phyloP scores from a whole-genome alignment of 1,140 invertebrate species.

The Euglossa dilemma region DNA sequence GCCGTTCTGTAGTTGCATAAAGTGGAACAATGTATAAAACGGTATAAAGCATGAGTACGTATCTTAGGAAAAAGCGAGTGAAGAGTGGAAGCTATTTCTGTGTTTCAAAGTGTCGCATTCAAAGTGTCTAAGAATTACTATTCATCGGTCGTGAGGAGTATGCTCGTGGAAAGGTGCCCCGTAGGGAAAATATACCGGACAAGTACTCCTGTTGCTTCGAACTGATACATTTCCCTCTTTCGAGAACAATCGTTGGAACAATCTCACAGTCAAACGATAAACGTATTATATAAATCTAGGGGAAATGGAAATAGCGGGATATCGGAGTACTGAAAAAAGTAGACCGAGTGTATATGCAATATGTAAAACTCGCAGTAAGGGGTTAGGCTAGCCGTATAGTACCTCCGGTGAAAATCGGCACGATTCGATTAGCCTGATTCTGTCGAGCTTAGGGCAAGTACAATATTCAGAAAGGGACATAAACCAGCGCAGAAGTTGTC shows the following conservation, averaged over 20 bases:
- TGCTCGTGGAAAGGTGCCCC: no score
- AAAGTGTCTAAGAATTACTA: slow-evolving; percentile 3
- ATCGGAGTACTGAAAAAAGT: not conserved
- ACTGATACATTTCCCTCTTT: not conserved
- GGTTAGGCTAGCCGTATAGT: not conserved
- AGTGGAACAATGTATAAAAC: not conserved
- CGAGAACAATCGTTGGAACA: not conserved
- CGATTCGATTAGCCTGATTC: slow-evolving; percentile 11
- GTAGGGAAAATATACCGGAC: not conserved
- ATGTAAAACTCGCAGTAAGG: no score
- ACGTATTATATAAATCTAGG: not conserved
- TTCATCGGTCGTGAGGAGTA: slow-evolving; percentile 2
- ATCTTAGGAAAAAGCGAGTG: slow-evolving; percentile 4
- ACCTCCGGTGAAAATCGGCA: not conserved
- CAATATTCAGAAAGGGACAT: slow-evolving; percentile 13
- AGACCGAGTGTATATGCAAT: not conserved
- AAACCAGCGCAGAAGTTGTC: slow-evolving; percentile 24
- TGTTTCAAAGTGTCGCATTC: not conserved
- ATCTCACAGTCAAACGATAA: not conserved
- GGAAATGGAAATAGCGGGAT: not conserved
- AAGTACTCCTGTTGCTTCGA: not conserved
- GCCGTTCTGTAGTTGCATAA: not conserved
- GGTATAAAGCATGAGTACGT: slow-evolving; percentile 1
- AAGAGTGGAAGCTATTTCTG: not conserved
- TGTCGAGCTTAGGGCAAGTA: not conserved